These are phyloP conservation scores for Cephalopholis sonnerati DNA, from an alignment of 2,113 vertebrate species.

Conservation along the genomic window DNA sequence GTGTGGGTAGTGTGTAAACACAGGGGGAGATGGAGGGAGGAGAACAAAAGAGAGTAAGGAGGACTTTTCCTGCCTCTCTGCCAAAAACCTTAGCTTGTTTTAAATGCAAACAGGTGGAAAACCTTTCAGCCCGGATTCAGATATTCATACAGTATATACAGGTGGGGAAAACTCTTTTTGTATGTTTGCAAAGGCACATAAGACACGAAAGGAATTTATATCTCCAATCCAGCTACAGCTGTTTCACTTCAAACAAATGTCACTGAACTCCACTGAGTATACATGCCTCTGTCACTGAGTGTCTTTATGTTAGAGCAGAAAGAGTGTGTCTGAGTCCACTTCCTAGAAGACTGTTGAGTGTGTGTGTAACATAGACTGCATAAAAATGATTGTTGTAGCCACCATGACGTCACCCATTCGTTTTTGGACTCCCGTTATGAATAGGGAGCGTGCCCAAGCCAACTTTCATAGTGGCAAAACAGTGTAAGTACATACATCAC, in stretches of 20 bases:
- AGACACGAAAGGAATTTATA: neutral
- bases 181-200: neutral
- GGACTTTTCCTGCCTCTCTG: neutral
- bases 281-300: slow-evolving; percentile 32
- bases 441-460: no score
- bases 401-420: no score
- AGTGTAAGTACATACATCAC: no score
- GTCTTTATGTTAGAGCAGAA: slow-evolving; percentile 48
- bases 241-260: slow-evolving; percentile 75
- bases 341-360: slow-evolving; percentile 7
- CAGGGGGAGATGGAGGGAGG: slow-evolving; percentile 1
- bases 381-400: no score
- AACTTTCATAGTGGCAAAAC: no score
- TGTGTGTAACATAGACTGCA: neutral
- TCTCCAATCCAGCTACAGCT: slow-evolving; percentile 55
- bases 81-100: neutral
- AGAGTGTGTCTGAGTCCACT: slow-evolving; percentile 1
- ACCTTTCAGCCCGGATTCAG: slow-evolving; percentile 2
- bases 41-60: slow-evolving; percentile 16
- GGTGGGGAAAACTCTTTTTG: slow-evolving; percentile 4
- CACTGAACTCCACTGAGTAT: slow-evolving; percentile 43
- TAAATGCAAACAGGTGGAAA: slow-evolving; percentile 8
- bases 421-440: no score
- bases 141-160: neutral
- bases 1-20: slow-evolving; percentile 63